Evolutionary conservation across 2,113 vertebrate genomes (phyloP).

Genomic region (Ranitomeya imitator): DNA sequence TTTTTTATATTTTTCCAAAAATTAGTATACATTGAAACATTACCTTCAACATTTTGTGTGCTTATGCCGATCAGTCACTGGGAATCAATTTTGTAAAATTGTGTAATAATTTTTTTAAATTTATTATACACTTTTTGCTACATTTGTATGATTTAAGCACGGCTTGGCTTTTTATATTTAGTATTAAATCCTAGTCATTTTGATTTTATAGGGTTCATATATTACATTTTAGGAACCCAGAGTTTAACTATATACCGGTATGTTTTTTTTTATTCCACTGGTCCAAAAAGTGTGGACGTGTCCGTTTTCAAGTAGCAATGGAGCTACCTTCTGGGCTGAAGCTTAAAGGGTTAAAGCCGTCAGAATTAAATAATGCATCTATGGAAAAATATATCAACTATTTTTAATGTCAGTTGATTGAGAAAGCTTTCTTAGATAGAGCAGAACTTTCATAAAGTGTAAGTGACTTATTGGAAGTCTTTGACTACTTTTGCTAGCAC

Average conservation of each 20-base stretch:
- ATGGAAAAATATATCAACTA: neutral
- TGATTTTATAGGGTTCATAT: neutral
- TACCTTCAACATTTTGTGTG: neutral
- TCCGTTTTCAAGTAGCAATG: neutral
- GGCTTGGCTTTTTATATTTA: neutral
- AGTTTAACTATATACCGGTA: neutral
- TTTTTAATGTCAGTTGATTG: neutral
- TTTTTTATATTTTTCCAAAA: neutral
- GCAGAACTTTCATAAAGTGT: neutral
- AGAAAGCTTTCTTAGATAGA: neutral
- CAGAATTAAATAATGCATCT: neutral
- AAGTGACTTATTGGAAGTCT: neutral
- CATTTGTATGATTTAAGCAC: neutral
- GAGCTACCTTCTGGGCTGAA: neutral
- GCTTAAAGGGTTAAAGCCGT: neutral
- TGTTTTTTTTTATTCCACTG: neutral
- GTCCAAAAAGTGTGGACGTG: neutral
- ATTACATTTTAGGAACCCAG: neutral
- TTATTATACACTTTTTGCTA: neutral
- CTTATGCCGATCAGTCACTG: neutral
- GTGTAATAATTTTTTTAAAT: neutral
- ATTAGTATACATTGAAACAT: neutral
- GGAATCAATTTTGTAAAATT: neutral
- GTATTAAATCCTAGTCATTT: neutral
- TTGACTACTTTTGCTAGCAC: conserved; percentile 63